Conservation (phyloP, 2,797 vertebrate genomes). For the Chaenodraco wilsoni region DNA sequence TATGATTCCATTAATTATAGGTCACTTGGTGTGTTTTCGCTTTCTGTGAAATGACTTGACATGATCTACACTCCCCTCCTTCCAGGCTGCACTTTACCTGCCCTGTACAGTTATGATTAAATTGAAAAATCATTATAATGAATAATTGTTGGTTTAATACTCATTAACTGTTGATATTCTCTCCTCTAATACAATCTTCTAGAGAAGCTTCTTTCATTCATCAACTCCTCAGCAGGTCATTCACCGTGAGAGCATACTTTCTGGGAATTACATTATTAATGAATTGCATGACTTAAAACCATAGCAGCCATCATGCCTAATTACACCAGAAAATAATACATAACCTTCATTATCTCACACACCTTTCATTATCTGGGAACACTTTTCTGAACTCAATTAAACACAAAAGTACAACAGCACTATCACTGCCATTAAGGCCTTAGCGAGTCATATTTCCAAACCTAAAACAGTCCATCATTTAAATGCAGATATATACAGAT, state of each 20-base stretch:
- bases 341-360: conserved; percentile 54
- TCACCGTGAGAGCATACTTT: conserved; percentile 23
- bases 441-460: conserved; percentile 50
- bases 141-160: conserved; percentile 19
- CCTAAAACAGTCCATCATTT: conserved; percentile 51
- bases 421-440: conserved; percentile 41
- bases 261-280: conserved; percentile 49
- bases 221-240: conserved; percentile 33
- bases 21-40: neutral
- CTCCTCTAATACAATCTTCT: neutral
- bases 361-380: conserved; percentile 63
- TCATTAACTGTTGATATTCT: conserved; percentile 12
- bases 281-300: conserved; percentile 42
- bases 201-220: conserved; percentile 21
- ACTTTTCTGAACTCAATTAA: conserved; percentile 65
- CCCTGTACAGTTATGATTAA: neutral
- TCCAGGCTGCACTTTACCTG: neutral
- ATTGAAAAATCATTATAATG: conserved; percentile 13
- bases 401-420: conserved; percentile 27
- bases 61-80: neutral
- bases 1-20: too few species aligned
- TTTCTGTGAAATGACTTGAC: neutral
- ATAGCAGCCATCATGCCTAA: conserved; percentile 48
- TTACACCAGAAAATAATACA: conserved; percentile 60
- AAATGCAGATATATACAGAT: conserved; percentile 47